Conservation (phyloP, 2,113 vertebrate species). For the Ploceus nigricollis region DNA sequence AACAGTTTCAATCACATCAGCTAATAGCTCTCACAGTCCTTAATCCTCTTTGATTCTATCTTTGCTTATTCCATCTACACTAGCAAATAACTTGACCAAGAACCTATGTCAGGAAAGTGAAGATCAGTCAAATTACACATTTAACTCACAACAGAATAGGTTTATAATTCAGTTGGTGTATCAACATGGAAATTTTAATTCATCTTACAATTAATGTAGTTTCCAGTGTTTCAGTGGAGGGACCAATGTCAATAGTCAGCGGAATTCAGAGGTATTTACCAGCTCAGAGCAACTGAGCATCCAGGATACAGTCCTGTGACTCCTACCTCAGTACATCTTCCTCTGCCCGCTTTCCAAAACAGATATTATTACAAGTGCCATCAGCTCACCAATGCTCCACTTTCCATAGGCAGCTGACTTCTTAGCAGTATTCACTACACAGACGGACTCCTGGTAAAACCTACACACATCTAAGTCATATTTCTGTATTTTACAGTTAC, state of each 20-base stretch:
- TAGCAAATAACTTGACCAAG: not conserved
- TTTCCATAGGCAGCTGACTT: not conserved
- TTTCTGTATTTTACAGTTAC: not conserved
- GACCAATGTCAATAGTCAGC: not conserved
- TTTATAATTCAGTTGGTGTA: not conserved
- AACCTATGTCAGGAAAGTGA: not conserved
- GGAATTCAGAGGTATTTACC: not conserved
- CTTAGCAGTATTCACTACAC: not conserved
- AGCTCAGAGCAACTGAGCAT: not conserved
- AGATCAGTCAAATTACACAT: not conserved
- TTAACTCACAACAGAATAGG: not conserved
- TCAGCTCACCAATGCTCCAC: not conserved
- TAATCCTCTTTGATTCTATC: not conserved
- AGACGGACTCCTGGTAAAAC: not conserved
- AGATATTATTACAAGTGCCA: not conserved
- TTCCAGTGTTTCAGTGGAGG: not conserved
- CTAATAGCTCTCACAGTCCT: not conserved
- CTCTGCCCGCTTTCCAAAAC: not conserved
- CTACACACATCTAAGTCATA: not conserved
- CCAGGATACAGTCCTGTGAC: not conserved
- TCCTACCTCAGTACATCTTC: not conserved
- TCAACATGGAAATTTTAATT: not conserved
- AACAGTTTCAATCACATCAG: not conserved
- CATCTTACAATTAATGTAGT: not conserved
- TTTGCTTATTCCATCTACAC: not conserved